Evolutionary conservation across 2,113 vertebrate genomes (phyloP).

Genomic region (Pachycephala philippinensis): DNA sequence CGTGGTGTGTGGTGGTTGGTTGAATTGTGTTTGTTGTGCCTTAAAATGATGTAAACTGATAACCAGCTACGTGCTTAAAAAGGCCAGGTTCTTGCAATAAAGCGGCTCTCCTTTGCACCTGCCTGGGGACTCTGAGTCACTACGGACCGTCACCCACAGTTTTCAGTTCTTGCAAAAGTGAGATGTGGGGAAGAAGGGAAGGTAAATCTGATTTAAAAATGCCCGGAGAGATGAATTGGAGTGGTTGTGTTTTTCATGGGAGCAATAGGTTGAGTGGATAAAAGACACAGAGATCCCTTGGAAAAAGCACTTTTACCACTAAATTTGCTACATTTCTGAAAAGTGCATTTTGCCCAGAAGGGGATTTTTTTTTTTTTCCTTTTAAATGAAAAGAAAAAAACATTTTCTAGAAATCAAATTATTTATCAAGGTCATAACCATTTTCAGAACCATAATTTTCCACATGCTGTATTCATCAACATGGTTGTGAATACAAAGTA

Average conservation of each 20-base stretch:
- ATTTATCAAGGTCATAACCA: neutral
- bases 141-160: neutral
- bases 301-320: neutral
- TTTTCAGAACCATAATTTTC: neutral
- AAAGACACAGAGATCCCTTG: neutral
- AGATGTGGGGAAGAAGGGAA: neutral
- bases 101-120: too few relatives aligned
- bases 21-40: too few relatives aligned
- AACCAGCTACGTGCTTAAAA: too few relatives aligned
- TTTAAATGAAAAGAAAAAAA: neutral
- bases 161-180: neutral
- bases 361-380: neutral
- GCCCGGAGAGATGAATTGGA: neutral
- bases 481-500: neutral
- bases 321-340: neutral
- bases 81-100: too few relatives aligned
- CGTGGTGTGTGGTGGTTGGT: too few relatives aligned
- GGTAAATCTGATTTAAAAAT: neutral
- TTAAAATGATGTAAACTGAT: too few relatives aligned
- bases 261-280: neutral
- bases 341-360: neutral
- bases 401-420: constrained; percentile 2
- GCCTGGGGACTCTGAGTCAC: too few relatives aligned
- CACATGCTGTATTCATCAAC: neutral
- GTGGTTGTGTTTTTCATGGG: neutral